phyloP scores from a whole-genome alignment of 1,140 invertebrate species.

The Drosophila hydei region DNA sequence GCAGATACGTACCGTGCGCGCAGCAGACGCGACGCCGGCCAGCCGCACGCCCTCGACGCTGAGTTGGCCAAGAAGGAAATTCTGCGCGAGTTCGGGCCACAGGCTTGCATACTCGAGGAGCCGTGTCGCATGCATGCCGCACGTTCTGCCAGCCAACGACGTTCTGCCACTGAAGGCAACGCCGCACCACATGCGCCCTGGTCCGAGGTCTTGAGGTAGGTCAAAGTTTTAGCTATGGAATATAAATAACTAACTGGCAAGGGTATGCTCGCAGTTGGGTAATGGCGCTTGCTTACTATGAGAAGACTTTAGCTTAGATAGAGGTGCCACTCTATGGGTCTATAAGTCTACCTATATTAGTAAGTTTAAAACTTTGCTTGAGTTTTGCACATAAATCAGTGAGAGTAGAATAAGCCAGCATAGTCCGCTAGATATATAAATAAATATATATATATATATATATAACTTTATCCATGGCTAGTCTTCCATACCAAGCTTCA shows the following conservation, averaged over 20 bases:
- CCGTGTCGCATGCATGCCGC: conserved; percentile 87
- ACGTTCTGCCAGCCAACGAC: conserved; percentile 61
- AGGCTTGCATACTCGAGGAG: conserved; percentile 88
- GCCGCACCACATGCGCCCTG: conserved; percentile 84
- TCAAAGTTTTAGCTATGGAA: conserved; percentile 23
- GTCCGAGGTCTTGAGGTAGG: conserved; percentile 87
- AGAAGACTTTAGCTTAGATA: too few relatives aligned
- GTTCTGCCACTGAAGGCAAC: conserved; percentile 40
- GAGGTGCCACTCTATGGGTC: too few relatives aligned
- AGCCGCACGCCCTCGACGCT: conserved; percentile 85
- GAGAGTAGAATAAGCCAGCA: background rate
- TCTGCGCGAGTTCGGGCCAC: conserved; percentile 86
- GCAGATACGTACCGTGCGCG: conserved; percentile 87
- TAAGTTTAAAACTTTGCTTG: too few relatives aligned
- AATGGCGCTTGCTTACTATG: background rate
- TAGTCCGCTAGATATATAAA: background rate
- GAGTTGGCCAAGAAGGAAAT: conserved; percentile 87
- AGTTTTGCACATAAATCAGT: too few relatives aligned
- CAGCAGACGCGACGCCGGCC: conserved; percentile 82
- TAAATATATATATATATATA: background rate
- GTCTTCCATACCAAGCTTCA: too few relatives aligned
- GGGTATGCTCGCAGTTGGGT: background rate
- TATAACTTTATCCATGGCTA: too few relatives aligned
- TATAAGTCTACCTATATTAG: too few relatives aligned
- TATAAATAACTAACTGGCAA: background rate